Evolutionary conservation across 1,140 invertebrate genomes (phyloP), one percentile per base, ranked within the genome.

Genomic region (Caenorhabditis remanei): DNA sequence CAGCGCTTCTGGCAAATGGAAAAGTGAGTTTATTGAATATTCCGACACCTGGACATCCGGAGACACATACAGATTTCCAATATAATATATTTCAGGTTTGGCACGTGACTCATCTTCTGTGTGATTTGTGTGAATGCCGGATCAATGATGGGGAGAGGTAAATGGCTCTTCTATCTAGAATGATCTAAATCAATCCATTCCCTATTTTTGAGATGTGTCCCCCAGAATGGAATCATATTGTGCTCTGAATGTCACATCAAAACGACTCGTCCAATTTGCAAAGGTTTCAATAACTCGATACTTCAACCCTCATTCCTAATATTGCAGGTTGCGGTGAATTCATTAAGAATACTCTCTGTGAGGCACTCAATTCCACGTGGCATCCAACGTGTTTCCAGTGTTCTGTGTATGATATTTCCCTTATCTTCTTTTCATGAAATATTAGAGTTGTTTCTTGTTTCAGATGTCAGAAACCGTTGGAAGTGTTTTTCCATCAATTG

Each of bases 321-420:
- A n/a, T 58, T 65, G 8, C 67, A 71, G 67, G 67, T 13, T 79
- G 71, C 21, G 71, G 71, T 19, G 71, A 79, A 1, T 79, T 79
- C 71, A 79, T 79, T 46, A 50, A 79, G 24, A 79, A 46, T 0
- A 79, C 53, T 50, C 7, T 79, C 2, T 79, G 71, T n/a, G 71
- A 79, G 46, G 71, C 71, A 4, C 71, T 79, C 46, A 79, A 79
- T 24, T 79, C 71, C 46, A 79, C 71, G 71, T 79, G 71, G 71
- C 71, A 79, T 79, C 71, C 71, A 4, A 79, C 71, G 2, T 79
- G 71, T n/a, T 79, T 79, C 21, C 71, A 79, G 46, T 79, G 71
- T 14, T 79, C 71, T 79, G 71, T 79, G 71, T 75, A 46, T 48
- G 40, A n/a, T 2, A 19, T 7, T 9, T 16, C 21, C n/a, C 11